Evolutionary conservation across 2,113 vertebrate genomes (phyloP).

Genomic region (Ifrita kowaldi): DNA sequence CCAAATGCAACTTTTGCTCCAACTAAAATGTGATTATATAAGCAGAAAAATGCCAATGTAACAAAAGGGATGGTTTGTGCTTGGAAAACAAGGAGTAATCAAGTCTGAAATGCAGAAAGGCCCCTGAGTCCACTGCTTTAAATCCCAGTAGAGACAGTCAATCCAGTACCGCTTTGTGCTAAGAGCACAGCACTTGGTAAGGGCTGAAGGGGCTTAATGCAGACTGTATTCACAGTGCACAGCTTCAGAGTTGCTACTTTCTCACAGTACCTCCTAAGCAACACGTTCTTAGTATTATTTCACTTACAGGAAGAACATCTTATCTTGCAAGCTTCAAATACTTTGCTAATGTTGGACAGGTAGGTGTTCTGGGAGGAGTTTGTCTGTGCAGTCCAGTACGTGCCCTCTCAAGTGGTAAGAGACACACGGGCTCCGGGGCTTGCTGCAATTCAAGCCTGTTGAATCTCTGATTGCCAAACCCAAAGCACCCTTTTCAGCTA

Average conservation of each 20-base stretch:
- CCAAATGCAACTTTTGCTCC: neutral
- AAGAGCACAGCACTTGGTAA: neutral
- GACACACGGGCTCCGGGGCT: neutral
- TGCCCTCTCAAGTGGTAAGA: neutral
- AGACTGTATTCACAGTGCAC: neutral
- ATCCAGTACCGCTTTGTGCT: neutral
- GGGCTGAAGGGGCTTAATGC: neutral
- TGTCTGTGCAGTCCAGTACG: rapidly evolving
- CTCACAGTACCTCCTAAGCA: neutral
- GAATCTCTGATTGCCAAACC: neutral
- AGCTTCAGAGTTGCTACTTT: neutral
- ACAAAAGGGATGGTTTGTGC: neutral
- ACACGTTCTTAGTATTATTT: neutral
- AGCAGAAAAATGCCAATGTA: neutral
- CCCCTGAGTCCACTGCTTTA: neutral
- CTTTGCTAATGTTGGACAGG: neutral
- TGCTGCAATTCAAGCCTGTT: neutral
- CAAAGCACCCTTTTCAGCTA: neutral
- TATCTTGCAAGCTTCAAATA: neutral
- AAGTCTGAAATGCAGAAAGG: neutral
- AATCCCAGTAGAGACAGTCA: neutral
- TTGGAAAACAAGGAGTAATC: neutral
- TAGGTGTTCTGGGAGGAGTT: neutral
- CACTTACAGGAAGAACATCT: neutral
- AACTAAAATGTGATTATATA: neutral